Base-by-base conservation (phyloP, 2,113 vertebrate genomes). In the Glareola pratincola region DNA sequence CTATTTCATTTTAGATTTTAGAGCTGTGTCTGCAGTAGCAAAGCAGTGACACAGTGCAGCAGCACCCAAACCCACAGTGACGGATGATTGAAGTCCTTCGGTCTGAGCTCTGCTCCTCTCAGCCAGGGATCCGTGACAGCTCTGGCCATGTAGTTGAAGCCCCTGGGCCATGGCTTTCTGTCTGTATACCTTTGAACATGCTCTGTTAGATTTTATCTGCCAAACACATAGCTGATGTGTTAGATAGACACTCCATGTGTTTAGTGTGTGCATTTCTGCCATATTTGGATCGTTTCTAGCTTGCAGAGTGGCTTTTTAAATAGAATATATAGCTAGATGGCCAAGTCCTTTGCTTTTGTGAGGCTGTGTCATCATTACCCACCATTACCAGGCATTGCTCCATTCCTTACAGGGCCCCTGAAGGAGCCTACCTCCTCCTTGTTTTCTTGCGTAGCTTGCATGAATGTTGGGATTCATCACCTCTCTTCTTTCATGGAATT, bases 361-460 rank as follows among this genome's bases (percentile, higher is more conserved):
- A 17, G 41, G 60, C 48, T 15, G 20, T 30, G 45, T 5, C 4
- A 1, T 8, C 1, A 6, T 29, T 23, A 9, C 18, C 34, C 17
- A 1, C 19, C 0, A 2, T 17, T 56, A 11, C 1, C 30, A 12
- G 30, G 30, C 24, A 8, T 14, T 6, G 39, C 45, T 37, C 45
- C 26, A 0, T 21, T 21, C 30, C 43, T 29, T 21, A 6, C 36
- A 18, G 43, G 23, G 10, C 12, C 15, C 14, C 72, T 10, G 14
- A 9, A 18, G 17, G 7, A 34, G 47, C 34, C 19, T 6, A 3
- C 5, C 2, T 5, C 37, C 21, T 21, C 53, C 27, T 21, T 3
- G 6, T 9, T 10, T 36, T 16, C 32, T 36, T 36, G 27, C 22
- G 8, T 8, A 2, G 1, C 34, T 19, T 9, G 22, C 34, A 5